phyloP scores from a whole-genome alignment of 2,797 vertebrate genomes.

The Esox lucius region DNA sequence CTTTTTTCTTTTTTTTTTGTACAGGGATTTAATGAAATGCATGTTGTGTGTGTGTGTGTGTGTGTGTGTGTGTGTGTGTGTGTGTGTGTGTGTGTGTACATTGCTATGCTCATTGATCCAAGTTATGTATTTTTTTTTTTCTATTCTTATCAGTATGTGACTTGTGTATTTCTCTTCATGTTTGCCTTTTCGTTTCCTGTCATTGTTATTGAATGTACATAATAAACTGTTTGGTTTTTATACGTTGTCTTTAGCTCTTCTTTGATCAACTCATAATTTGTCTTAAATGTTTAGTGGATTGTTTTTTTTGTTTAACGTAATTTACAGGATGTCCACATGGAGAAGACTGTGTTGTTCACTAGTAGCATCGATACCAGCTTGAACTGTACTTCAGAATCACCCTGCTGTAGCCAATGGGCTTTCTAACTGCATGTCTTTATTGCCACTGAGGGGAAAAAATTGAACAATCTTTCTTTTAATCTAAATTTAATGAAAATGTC shows the following conservation, averaged over 20 bases:
- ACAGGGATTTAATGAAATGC: constrained; percentile 65
- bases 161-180: constrained; percentile 67
- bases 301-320: not conserved
- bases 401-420: not conserved
- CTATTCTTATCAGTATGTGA: constrained; percentile 58
- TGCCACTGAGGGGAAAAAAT: constrained; percentile 33
- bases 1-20: constrained; percentile 61
- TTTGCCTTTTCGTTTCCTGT: constrained; percentile 72
- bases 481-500: constrained; percentile 65
- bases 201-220: constrained; percentile 79
- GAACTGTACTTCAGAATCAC: not conserved
- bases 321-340: not conserved
- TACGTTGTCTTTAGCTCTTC: constrained; percentile 18
- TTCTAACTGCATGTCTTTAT: not conserved
- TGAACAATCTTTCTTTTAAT: constrained; percentile 68
- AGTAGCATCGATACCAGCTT: not conserved
- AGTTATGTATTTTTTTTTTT: constrained; percentile 52
- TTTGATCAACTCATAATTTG: not conserved
- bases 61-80: no score
- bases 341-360: not conserved
- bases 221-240: constrained; percentile 82
- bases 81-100: constrained; percentile 54
- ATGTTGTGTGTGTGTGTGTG: no score
- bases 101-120: constrained; percentile 57
- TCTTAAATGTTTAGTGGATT: not conserved